A percentile compares a stretch with the other conserved stretches of the same genome.
phyloP scores from a whole-genome alignment of 1,140 invertebrate genomes.

The Pseudomyrmex flavicornis region DNA sequence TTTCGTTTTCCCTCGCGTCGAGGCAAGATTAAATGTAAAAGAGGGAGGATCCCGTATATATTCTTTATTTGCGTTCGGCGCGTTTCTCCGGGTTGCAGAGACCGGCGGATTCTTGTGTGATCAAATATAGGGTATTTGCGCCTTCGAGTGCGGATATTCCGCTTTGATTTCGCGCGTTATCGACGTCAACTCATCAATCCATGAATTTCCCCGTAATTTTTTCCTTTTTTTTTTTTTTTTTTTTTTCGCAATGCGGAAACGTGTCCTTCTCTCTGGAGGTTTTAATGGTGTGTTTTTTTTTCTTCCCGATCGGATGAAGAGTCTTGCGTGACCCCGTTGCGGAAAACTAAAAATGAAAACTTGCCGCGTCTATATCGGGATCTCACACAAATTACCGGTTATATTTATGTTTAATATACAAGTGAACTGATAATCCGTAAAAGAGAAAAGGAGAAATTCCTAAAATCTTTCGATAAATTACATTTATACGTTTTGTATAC shows the following conservation, averaged over 20 bases:
- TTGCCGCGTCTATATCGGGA: neutral
- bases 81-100: slow-evolving; percentile 25
- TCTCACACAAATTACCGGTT: no score
- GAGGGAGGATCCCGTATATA: slow-evolving; percentile 15
- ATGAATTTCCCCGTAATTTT: slow-evolving; percentile 14
- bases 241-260: slow-evolving; percentile 14
- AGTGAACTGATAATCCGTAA: neutral
- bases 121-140: slow-evolving; percentile 70
- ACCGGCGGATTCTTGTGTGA: slow-evolving; percentile 52
- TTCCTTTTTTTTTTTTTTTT: slow-evolving; percentile 18
- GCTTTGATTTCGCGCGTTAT: slow-evolving; percentile 71
- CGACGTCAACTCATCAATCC: slow-evolving; percentile 55
- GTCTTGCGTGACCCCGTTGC: neutral
- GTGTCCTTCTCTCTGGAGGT: neutral
- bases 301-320: neutral
- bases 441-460: neutral
- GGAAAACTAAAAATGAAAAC: slow-evolving; percentile 17
- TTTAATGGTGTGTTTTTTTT: slow-evolving; percentile 22
- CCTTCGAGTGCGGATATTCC: slow-evolving; percentile 49
- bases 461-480: neutral
- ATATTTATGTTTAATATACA: neutral
- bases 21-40: slow-evolving; percentile 67
- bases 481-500: neutral
- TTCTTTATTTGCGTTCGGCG: slow-evolving; percentile 60
- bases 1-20: slow-evolving; percentile 20